Evolutionary conservation across 2,797 vertebrate genomes (phyloP), one percentile per base, ranked within the genome.

Genomic region (Coregonus suidteri): DNA sequence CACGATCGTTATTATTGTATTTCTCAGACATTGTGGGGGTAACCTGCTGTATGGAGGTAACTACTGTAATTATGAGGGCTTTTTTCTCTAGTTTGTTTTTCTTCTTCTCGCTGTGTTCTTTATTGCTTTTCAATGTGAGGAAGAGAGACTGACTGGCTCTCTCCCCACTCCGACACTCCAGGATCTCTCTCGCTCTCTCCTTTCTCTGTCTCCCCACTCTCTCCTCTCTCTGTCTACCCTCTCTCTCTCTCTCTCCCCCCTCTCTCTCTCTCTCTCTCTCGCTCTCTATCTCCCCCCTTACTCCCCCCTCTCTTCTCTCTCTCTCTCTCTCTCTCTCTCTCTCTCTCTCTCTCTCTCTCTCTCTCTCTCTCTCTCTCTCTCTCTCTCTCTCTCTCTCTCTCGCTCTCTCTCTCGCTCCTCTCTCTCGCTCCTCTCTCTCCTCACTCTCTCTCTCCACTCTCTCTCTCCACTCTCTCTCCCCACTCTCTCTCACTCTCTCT

Each of bases 1-100:
- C n/a, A 64, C 20, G 9, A 64, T 64, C 20, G 4, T 18, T 64
- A 13, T 47, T 47, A 64, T 64, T 64, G 59, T 64, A 64, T 64
- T 9, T 30, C 59, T 30, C 59, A 64, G 59, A 64, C 16, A 64
- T 9, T 25, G 1, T 7, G 7, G n/a, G n/a, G 20, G 59, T 64
- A 64, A 64, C 25, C 20, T 64, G 59, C 59, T 64, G 20, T 25
- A 9, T 25, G 20, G 59, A 25, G 59, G 59, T 64, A 64, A 64
- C 59, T 64, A 9, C 6, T 64, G 59, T 62, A 62, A 62, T 62
- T 62, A 62, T 62, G 59, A 62, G 20, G 59, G 59, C 59, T 62
- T 62, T 62, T 62, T 64, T 9, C 59, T 9, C 20, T 0, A 64
- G 9, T 20, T 62, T 20, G n/a, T 62, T 62, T 62, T 18, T 64